These are phyloP conservation scores for Herpailurus yagouaroundi DNA, from an alignment of 2,113 vertebrate genomes.

Conservation along the genomic window DNA sequence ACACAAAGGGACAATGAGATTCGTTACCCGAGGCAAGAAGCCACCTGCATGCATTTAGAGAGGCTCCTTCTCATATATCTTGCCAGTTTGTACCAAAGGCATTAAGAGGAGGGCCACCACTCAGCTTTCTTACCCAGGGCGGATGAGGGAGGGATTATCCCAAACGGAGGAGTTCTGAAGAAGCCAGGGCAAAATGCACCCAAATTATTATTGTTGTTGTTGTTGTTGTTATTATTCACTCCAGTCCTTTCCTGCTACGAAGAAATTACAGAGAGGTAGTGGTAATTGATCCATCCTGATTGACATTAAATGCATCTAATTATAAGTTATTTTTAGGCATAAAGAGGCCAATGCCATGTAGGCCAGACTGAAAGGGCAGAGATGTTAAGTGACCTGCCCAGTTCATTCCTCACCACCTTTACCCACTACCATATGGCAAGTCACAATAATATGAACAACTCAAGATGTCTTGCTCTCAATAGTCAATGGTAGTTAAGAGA, in stretches of 20 bases:
- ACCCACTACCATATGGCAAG: background rate
- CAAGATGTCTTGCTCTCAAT: background rate
- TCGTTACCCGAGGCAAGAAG: slow-evolving; percentile 69
- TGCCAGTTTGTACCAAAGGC: slow-evolving; percentile 17
- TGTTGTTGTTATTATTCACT: background rate
- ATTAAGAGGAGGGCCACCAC: background rate
- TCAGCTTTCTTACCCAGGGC: background rate
- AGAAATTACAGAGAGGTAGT: background rate
- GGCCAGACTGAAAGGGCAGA: background rate
- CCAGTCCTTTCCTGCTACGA: background rate
- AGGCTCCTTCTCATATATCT: slow-evolving; percentile 71
- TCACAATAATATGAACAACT: background rate
- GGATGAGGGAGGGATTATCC: background rate
- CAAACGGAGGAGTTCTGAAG: background rate
- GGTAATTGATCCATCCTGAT: background rate
- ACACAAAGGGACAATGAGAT: slow-evolving; percentile 71
- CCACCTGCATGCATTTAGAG: slow-evolving; percentile 64
- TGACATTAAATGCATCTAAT: background rate
- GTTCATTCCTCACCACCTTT: background rate
- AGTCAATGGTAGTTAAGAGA: background rate
- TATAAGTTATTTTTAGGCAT: background rate
- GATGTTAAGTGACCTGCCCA: background rate
- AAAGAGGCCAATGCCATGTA: background rate
- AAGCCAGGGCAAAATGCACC: background rate
- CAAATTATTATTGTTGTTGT: background rate